Evolutionary conservation across 2,113 vertebrate genomes (phyloP).

Genomic region (Chlamydotis undulata): DNA sequence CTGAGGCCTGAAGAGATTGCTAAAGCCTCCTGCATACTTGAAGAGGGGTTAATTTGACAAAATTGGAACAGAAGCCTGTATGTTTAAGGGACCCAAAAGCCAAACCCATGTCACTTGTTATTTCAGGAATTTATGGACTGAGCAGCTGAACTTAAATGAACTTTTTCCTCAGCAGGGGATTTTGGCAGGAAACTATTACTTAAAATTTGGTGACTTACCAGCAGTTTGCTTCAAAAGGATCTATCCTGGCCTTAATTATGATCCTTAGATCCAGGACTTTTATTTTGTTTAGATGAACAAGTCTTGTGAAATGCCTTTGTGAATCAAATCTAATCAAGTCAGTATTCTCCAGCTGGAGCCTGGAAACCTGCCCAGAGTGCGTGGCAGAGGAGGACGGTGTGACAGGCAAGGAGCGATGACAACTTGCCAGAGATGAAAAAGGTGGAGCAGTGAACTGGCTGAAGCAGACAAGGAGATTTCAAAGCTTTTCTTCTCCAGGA

Average conservation of each 20-base stretch:
- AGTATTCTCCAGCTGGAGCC: slow-evolving; percentile 39
- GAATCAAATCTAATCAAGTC: slow-evolving; percentile 55
- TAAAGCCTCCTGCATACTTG: not conserved
- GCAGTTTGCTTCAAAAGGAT: not conserved
- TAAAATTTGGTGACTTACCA: not conserved
- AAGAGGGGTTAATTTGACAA: not conserved
- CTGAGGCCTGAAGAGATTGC: not conserved
- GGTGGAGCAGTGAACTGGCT: not conserved
- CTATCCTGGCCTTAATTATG: not conserved
- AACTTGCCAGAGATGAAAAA: not conserved
- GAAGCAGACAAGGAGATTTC: not conserved
- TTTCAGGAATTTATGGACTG: not conserved
- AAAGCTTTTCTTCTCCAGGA: not conserved
- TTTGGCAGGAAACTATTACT: slow-evolving; percentile 20
- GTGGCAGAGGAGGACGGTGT: not conserved
- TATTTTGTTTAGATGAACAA: slow-evolving; percentile 45
- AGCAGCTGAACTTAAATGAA: not conserved
- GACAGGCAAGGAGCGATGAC: not conserved
- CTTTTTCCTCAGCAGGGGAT: not conserved
- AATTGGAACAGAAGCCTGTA: not conserved
- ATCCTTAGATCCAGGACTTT: slow-evolving; percentile 13
- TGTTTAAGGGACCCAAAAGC: not conserved
- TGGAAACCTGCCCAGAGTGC: slow-evolving; percentile 55
- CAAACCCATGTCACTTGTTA: not conserved
- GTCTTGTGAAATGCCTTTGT: slow-evolving; percentile 56